Conservation (phyloP, 2,888 invertebrate species). For the Argynnis bischoffii region DNA sequence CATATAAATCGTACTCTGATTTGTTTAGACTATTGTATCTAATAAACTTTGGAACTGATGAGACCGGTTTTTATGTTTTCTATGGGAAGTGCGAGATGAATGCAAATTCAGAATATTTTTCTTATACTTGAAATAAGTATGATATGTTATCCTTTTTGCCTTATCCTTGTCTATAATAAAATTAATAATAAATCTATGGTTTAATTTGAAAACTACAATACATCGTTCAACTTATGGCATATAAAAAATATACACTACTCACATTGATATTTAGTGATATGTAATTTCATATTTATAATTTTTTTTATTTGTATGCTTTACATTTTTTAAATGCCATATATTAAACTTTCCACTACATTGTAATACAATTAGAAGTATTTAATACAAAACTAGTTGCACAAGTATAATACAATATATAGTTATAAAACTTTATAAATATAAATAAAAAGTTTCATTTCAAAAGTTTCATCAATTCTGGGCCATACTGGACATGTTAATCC, state of each 20-base stretch:
- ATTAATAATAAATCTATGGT: constrained; percentile 16
- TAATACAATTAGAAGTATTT: constrained; percentile 11
- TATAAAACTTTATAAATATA: too few relatives aligned
- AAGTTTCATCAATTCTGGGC: too few relatives aligned
- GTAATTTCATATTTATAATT: neutral
- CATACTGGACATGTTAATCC: too few relatives aligned
- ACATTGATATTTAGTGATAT: neutral
- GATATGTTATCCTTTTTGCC: constrained; percentile 23
- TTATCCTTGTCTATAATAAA: constrained; percentile 23
- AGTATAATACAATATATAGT: too few relatives aligned
- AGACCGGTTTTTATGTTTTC: constrained; percentile 34
- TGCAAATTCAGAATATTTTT: constrained; percentile 33
- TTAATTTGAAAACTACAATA: constrained; percentile 10
- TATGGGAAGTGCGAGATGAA: constrained; percentile 26
- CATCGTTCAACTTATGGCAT: constrained; percentile 9
- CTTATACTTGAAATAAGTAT: constrained; percentile 30
- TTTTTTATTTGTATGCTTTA: neutral
- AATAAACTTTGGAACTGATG: constrained; percentile 40
- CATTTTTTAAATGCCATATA: constrained; percentile 18
- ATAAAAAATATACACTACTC: constrained; percentile 6
- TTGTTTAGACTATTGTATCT: constrained; percentile 39
- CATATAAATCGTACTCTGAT: constrained; percentile 38
- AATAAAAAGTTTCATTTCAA: too few relatives aligned
- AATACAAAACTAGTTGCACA: constrained; percentile 1
- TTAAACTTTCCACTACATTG: constrained; percentile 8